A percentile compares a stretch with the other conserved stretches of the same genome.
Conservation (phyloP, 2,113 vertebrate genomes). For the Apodemus speciosus region DNA sequence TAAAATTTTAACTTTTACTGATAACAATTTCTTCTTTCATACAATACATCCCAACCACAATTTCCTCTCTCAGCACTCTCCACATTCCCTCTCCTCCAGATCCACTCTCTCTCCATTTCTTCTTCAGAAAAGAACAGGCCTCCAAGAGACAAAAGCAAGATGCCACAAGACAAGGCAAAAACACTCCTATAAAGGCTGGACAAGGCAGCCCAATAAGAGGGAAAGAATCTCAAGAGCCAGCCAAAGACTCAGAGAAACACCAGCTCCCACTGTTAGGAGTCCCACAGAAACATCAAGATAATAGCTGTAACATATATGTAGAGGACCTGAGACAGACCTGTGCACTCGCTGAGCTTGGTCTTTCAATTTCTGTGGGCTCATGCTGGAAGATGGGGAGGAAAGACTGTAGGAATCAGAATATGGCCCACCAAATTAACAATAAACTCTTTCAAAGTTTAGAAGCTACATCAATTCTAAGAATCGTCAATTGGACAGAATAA, state of each 20-base stretch:
- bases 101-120: not conserved
- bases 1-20: not conserved
- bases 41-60: not conserved
- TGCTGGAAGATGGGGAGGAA: not conserved
- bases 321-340: not conserved
- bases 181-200: not conserved
- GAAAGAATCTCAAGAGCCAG: not conserved
- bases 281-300: not conserved
- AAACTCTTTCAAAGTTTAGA: slow-evolving; percentile 24
- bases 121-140: not conserved
- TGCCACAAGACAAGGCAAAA: not conserved
- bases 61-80: not conserved
- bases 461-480: not conserved
- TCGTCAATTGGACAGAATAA: not conserved
- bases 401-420: not conserved
- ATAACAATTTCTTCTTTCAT: not conserved
- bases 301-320: not conserved
- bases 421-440: not conserved
- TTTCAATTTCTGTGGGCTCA: not conserved
- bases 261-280: not conserved
- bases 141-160: not conserved
- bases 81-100: not conserved
- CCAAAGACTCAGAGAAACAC: not conserved
- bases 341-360: not conserved
- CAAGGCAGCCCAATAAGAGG: not conserved